Conservation (phyloP, 2,888 invertebrate genomes). For the Zygogramma bicolorata region DNA sequence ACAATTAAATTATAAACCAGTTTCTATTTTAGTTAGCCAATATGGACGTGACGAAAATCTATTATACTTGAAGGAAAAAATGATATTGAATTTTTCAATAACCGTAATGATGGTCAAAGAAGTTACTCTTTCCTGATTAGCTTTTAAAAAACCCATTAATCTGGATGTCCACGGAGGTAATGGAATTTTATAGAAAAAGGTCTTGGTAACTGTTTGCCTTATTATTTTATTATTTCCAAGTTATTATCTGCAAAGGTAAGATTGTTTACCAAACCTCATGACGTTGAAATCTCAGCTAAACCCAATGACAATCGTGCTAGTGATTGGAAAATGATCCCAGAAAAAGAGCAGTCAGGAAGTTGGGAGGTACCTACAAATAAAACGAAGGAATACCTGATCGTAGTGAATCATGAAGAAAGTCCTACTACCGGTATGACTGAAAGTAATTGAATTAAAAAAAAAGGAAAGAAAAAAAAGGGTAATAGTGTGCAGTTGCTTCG, state of each 20-base stretch:
- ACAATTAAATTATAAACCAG: conserved; percentile 45
- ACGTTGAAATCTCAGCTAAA: too few species aligned
- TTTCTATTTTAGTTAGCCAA: conserved; percentile 45
- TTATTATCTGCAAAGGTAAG: background rate
- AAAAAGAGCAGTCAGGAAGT: too few species aligned
- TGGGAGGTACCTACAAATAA: too few species aligned
- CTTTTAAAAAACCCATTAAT: conserved; percentile 45
- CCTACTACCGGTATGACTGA: too few species aligned
- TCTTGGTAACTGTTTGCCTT: conserved; percentile 24
- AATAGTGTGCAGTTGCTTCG: too few species aligned
- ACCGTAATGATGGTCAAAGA: conserved; percentile 40
- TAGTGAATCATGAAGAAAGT: too few species aligned
- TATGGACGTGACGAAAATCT: conserved; percentile 39
- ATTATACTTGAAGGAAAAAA: conserved; percentile 40
- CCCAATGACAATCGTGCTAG: too few species aligned
- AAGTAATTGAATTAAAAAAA: too few species aligned
- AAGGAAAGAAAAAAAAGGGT: too few species aligned
- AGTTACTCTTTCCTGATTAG: conserved; percentile 41
- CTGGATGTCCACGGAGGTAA: conserved; percentile 21
- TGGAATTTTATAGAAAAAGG: conserved; percentile 26
- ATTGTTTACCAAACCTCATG: too few species aligned
- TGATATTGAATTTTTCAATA: conserved; percentile 45
- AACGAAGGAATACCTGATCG: too few species aligned
- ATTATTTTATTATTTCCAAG: conserved; percentile 16
- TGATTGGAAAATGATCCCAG: too few species aligned